Conservation (phyloP, 2,888 invertebrate species). For the Disparrhopalites patrizii region DNA sequence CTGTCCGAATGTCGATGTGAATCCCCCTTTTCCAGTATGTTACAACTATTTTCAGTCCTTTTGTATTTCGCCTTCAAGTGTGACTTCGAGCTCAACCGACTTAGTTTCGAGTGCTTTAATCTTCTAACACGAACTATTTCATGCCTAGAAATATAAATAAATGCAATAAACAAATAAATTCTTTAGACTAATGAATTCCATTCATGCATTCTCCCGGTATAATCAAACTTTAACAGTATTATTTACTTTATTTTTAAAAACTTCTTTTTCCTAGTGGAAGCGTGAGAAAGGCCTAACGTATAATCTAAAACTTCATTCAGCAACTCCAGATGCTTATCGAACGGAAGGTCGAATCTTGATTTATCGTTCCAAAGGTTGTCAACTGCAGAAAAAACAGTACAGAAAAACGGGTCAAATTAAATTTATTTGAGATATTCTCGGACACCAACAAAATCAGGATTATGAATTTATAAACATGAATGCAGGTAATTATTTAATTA, state of each 20-base stretch:
- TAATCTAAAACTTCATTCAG: conserved; percentile 62
- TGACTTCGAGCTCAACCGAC: not conserved
- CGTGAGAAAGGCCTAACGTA: conserved; percentile 61
- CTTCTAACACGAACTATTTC: conserved; percentile 7
- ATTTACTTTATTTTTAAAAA: conserved; percentile 37
- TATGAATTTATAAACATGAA: not conserved
- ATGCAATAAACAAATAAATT: too few relatives aligned
- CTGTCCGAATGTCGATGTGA: not conserved
- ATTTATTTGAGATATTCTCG: too few relatives aligned
- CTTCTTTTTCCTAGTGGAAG: conserved; percentile 58
- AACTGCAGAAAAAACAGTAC: conserved; percentile 24
- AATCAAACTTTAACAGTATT: too few relatives aligned
- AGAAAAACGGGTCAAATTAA: too few relatives aligned
- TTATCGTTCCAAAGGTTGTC: conserved; percentile 51
- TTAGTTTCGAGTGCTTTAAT: not conserved
- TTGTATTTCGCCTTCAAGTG: conserved; percentile 8
- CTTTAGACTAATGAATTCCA: too few relatives aligned
- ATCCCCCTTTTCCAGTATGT: not conserved
- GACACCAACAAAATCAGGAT: too few relatives aligned
- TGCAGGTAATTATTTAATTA: conserved; percentile 27
- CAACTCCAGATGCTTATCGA: conserved; percentile 55
- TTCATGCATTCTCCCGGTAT: too few relatives aligned
- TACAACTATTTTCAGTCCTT: not conserved
- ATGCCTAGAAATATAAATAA: not conserved
- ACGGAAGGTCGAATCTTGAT: conserved; percentile 50